These are phyloP conservation scores for Erethizon dorsatum DNA, from an alignment of 2,797 vertebrate genomes.

Conservation along the genomic window DNA sequence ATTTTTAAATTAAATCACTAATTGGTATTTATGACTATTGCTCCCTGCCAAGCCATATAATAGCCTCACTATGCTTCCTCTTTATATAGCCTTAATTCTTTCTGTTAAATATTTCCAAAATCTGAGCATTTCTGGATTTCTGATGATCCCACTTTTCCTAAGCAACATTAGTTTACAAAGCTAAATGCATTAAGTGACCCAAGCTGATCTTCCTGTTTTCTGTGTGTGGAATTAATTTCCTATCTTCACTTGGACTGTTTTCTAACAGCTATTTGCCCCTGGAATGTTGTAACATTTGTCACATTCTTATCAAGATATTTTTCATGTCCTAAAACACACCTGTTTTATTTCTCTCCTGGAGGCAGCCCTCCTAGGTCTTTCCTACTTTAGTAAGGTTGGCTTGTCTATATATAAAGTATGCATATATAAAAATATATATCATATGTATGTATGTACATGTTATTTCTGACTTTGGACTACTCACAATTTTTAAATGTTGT, in stretches of 20 bases:
- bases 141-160: not conserved
- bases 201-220: constrained; percentile 8
- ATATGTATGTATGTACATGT: too few relatives aligned
- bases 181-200: not conserved
- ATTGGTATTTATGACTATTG: too few relatives aligned
- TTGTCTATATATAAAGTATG: not conserved
- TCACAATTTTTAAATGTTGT: too few relatives aligned
- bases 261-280: not conserved
- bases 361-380: not conserved
- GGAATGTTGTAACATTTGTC: constrained; percentile 65
- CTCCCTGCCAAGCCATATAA: too few relatives aligned
- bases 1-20: too few relatives aligned
- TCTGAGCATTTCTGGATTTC: not conserved
- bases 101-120: too few relatives aligned
- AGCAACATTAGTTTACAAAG: not conserved
- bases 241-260: constrained; percentile 38
- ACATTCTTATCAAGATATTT: constrained; percentile 66
- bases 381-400: not conserved
- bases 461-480: too few relatives aligned
- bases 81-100: too few relatives aligned
- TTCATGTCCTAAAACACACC: not conserved
- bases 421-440: too few relatives aligned
- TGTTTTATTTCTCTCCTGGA: constrained; percentile 45
- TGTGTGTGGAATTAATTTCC: constrained; percentile 46
- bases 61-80: too few relatives aligned